Base-by-base conservation (phyloP, 2,888 invertebrate genomes). In the Euphydryas editha region DNA sequence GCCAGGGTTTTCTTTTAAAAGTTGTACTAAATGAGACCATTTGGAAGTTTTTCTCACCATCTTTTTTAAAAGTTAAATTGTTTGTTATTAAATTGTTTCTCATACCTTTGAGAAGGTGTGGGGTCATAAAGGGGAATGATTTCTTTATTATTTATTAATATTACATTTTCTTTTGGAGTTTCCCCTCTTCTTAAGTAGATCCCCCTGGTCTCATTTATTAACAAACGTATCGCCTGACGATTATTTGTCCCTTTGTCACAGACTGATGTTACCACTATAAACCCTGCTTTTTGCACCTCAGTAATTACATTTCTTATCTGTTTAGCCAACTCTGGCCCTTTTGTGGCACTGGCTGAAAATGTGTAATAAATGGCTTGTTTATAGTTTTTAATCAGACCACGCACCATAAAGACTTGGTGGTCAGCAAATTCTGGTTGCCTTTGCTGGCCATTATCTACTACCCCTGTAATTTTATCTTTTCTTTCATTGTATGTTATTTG, bases 241-340 rank as follows among this genome's bases (percentile, higher is more conserved):
- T 77, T 79, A 37, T 72, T 73, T 8, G 76, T 62, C 13, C 76
- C 76, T 64, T 80, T 75, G 46, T 77, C 73, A 63, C 76, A 76
- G 1, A 76, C 69, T 7, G 74, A 72, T 20, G 73, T 75, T 7
- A 77, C 68, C 3, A 78, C 73, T 30, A 66, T 74, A 8, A 79
- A 58, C 0, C 76, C 76, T 59, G 72, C 67, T 11, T 69, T 59
- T 59, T 72, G 73, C 2, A 75, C 8, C 39, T 76, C 13, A 76
- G 58, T 70, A 77, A 73, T 46, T 58, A 24, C 24, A 24, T 24
- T 24, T 24, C 6, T 24, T 24, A 24, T 24, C 24, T 24, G 24
- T 24, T 24, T 51, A 21, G 51, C 72, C 1, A 78, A 54, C 56
- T 76, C 74, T n/a, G 72, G 72, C 1, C 62, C 69, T 54, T 74